Base-by-base conservation (phyloP, 1,140 invertebrate genomes). In the Wasmannia auropunctata region DNA sequence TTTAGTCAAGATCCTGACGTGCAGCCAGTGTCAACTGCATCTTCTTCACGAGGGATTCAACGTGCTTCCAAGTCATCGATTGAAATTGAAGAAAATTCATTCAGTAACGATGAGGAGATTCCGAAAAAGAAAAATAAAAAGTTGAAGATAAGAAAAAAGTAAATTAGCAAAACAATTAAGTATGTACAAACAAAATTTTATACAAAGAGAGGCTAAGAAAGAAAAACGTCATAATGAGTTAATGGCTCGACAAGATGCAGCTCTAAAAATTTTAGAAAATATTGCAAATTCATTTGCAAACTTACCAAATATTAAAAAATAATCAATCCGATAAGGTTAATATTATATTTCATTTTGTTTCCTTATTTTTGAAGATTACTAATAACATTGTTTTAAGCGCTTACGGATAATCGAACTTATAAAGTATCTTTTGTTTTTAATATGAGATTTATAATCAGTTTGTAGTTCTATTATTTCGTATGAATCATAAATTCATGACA, bases 251-350 rank as follows among this genome's bases (percentile, higher is more conserved):
- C 43, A 70, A 70, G 67, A 70, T 70, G 67, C 43, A 70, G 25
- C 67, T 49, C 4, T 70, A 70, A 49, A 51, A 70, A 70, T 70
- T 70, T 70, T 70, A 51, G 25, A 70, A 70, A 49, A 70, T 31
- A 70, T 70, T 70, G 67, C 67, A n/a, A 31, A 49, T 70, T 49
- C 43, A 51, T 70, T 67, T 67, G 65, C 65, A 67, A 67, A 67
- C 22, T 58, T 62, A 70, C 5, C 16, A 70, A 51, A 31, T 49
- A 49, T 14, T 46, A 28, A 70, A 70, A 70, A 10, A 8, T 70
- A 70, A 67, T 67, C 5, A 67, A 43, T 67, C 7, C 11, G 37
- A 43, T 67, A 25, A 25, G 10, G 31, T 37, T 65, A 65, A 65
- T 60, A 28, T 28, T 60, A 60, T 60, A 60, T 60, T 60, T 60